These are phyloP conservation scores for Ectemnius lituratus DNA, from an alignment of 2,888 invertebrate genomes.

Conservation along the genomic window DNA sequence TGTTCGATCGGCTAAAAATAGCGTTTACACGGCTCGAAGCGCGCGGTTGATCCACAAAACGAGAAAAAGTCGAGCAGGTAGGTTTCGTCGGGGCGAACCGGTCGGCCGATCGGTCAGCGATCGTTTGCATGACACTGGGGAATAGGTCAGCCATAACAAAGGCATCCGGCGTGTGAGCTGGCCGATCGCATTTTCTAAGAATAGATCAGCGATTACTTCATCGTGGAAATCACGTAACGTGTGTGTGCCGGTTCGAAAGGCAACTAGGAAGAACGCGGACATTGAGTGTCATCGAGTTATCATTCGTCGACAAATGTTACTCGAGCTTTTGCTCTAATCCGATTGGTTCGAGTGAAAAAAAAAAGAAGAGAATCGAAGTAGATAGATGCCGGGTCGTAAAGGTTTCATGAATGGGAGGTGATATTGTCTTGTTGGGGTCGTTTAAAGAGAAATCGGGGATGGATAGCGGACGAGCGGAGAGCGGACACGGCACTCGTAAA, in stretches of 20 bases:
- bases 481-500: constrained; percentile 26
- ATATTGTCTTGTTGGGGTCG: background rate
- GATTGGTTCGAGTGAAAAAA: no score
- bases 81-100: no score
- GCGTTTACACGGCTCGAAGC: constrained; percentile 29
- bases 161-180: background rate
- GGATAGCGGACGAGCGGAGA: constrained; percentile 22
- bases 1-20: constrained; percentile 49
- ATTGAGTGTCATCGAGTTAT: no score
- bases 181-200: constrained; percentile 29
- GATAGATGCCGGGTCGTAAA: background rate
- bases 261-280: no score
- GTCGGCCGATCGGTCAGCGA: background rate
- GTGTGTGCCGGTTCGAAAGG: background rate
- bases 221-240: constrained; percentile 53
- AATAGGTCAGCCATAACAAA: constrained; percentile 7
- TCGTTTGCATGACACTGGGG: constrained; percentile 1
- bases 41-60: no score
- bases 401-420: background rate
- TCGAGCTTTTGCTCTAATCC: no score
- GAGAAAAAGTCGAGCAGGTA: no score
- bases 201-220: constrained; percentile 51
- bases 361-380: no score
- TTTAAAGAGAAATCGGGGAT: background rate
- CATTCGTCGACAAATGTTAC: no score